Evolutionary conservation across 2,888 invertebrate species (phyloP).

Genomic region (Drosophila putrida): DNA sequence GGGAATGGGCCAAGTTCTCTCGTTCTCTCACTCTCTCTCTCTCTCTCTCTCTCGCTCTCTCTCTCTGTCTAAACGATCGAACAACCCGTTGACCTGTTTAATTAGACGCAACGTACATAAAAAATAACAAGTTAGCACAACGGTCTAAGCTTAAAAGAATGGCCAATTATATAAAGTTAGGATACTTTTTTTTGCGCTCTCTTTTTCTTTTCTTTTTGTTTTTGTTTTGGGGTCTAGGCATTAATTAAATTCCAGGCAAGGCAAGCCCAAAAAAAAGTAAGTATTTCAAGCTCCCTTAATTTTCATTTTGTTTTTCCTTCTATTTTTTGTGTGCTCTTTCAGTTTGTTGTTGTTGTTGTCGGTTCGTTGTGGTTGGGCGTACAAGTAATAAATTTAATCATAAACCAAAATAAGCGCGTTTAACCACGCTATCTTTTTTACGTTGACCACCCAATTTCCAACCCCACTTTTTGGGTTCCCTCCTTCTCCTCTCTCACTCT

Average conservation of each 20-base stretch:
- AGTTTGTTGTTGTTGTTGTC: constrained; percentile 27
- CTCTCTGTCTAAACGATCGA: background rate
- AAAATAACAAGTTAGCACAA: constrained; percentile 47
- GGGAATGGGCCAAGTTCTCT: constrained; percentile 8
- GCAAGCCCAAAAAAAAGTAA: constrained; percentile 47
- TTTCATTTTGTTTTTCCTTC: constrained; percentile 23
- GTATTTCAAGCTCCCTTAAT: constrained; percentile 43
- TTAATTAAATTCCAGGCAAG: constrained; percentile 72
- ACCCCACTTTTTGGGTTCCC: background rate
- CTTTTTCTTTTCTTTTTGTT: constrained; percentile 1
- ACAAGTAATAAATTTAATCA: constrained; percentile 80
- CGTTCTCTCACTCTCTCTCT: background rate
- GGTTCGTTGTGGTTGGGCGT: constrained; percentile 68
- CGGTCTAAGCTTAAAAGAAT: constrained; percentile 73
- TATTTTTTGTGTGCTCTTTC: constrained; percentile 2
- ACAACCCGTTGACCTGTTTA: constrained; percentile 67
- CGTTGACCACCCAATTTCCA: constrained; percentile 40
- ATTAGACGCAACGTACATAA: constrained; percentile 54
- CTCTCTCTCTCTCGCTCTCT: background rate
- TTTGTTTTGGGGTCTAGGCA: constrained; percentile 42
- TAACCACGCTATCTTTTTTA: constrained; percentile 80
- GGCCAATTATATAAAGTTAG: constrained; percentile 74
- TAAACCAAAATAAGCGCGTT: constrained; percentile 80
- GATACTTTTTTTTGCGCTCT: constrained; percentile 25
- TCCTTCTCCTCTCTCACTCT: background rate